A percentile compares a stretch with the other conserved stretches of the same genome.
Evolutionary conservation across 2,888 invertebrate species (phyloP).

Genomic region (Drosophila fungiperda): DNA sequence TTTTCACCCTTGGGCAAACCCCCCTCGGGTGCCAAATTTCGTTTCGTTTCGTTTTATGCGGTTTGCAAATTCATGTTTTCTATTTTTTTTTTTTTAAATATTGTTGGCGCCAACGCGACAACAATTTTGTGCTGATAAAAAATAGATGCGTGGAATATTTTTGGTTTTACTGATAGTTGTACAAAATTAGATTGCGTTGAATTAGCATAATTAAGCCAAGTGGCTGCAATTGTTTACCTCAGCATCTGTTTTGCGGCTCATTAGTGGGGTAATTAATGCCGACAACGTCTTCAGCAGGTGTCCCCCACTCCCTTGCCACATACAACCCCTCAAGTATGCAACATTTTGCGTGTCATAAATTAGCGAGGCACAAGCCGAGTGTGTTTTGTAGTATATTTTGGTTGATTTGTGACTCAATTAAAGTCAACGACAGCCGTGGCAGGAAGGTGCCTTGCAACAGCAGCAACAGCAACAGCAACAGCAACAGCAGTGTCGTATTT

Average conservation of each 20-base stretch:
- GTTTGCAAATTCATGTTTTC: conserved; percentile 58
- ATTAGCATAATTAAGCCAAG: conserved; percentile 71
- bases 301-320: conserved; percentile 24
- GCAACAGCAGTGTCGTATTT: conserved; percentile 39
- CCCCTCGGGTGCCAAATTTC: conserved; percentile 35
- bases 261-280: conserved; percentile 82
- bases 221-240: conserved; percentile 14
- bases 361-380: conserved; percentile 61
- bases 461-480: conserved; percentile 13
- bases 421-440: conserved; percentile 81
- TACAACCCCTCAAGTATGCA: conserved; percentile 65
- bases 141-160: background rate
- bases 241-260: conserved; percentile 66
- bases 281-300: conserved; percentile 64
- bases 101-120: conserved; percentile 58
- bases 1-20: conserved; percentile 27
- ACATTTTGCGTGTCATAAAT: conserved; percentile 80
- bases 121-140: conserved; percentile 28
- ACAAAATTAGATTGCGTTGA: conserved; percentile 32
- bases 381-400: conserved; percentile 75
- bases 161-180: conserved; percentile 18
- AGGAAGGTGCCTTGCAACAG: conserved; percentile 56
- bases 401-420: conserved; percentile 85
- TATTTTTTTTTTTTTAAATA: conserved; percentile 42
- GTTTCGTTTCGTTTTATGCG: conserved; percentile 61